phyloP scores from a whole-genome alignment of 2,113 vertebrate species.

The Ramphastos sulfuratus region DNA sequence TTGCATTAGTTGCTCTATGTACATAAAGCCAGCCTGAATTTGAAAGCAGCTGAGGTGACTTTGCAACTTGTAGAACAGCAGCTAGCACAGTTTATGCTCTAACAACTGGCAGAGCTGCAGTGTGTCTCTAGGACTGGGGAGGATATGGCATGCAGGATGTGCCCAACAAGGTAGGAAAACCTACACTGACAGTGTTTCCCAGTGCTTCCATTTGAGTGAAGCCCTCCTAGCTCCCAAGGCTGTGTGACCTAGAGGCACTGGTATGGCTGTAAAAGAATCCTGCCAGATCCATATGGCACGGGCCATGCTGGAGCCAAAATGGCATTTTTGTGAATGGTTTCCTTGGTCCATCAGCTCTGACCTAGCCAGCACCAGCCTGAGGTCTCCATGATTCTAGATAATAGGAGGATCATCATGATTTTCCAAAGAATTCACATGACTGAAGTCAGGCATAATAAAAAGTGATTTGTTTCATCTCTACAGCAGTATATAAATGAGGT shows the following conservation, averaged over 20 bases:
- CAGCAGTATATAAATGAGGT: not conserved
- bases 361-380: not conserved
- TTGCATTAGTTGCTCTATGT: not conserved
- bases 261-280: accelerated
- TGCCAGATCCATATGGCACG: not conserved
- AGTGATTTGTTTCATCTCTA: not conserved
- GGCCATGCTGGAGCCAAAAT: not conserved
- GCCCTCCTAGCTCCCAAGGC: not conserved
- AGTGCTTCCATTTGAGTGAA: not conserved
- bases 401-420: not conserved
- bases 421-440: not conserved
- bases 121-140: not conserved
- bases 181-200: accelerated
- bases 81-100: not conserved
- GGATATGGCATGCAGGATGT: not conserved
- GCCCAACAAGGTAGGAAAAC: not conserved
- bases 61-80: not conserved
- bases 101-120: not conserved
- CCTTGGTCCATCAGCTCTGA: not conserved
- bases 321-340: not conserved
- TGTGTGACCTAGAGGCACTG: not conserved
- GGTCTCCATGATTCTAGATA: not conserved
- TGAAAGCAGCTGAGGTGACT: not conserved
- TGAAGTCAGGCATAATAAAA: not conserved
- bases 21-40: not conserved